phyloP scores from a whole-genome alignment of 1,140 invertebrate genomes.

The Drosophila sulfurigaster region DNA sequence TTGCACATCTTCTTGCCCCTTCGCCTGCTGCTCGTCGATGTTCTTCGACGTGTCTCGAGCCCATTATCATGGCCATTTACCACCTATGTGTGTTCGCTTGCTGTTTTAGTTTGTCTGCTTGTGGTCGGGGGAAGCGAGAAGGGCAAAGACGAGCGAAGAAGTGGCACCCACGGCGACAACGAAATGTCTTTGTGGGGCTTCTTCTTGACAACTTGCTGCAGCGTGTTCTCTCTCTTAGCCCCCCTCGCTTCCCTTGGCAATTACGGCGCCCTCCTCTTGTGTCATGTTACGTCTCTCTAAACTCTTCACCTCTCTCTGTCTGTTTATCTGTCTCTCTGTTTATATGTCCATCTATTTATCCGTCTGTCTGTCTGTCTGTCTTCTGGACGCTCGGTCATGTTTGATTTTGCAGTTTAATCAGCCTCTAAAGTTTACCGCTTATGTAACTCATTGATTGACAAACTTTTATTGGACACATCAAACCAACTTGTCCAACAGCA shows the following conservation, averaged over 20 bases:
- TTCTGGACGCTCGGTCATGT: slow-evolving; percentile 1
- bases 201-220: slow-evolving; percentile 33
- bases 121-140: too few relatives aligned
- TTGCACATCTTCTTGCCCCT: too few relatives aligned
- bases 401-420: slow-evolving; percentile 38
- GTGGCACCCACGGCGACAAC: slow-evolving; percentile 27
- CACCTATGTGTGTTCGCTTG: slow-evolving; percentile 22
- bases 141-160: not conserved
- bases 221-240: not conserved
- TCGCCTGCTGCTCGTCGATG: not conserved
- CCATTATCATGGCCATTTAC: slow-evolving; percentile 26
- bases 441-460: slow-evolving; percentile 23
- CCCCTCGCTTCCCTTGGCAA: not conserved
- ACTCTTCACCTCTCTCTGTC: not conserved
- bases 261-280: slow-evolving; percentile 19
- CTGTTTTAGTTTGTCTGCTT: not conserved
- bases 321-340: not conserved
- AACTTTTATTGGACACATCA: slow-evolving; percentile 10
- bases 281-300: slow-evolving; percentile 35
- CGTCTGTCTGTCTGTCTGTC: slow-evolving; percentile 8
- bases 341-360: slow-evolving; percentile 24
- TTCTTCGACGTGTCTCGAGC: too few relatives aligned
- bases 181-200: slow-evolving; percentile 46
- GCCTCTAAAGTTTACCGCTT: slow-evolving; percentile 31
- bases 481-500: slow-evolving; percentile 2